Evolutionary conservation across 64 coral and sea anemone species (phyloP).

Genomic region (Actinia tenebrosa): DNA sequence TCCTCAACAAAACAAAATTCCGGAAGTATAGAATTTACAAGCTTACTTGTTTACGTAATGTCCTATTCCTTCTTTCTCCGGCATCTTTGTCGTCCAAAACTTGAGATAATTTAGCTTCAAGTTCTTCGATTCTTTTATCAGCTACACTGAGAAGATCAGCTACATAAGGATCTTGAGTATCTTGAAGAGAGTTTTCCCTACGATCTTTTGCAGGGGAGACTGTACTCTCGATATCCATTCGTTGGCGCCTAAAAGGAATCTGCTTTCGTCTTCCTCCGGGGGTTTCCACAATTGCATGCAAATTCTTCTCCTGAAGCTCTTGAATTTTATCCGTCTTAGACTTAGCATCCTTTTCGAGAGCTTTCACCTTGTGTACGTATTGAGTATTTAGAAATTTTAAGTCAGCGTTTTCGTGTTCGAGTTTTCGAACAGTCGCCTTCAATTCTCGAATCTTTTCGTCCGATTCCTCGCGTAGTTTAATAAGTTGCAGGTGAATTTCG

Average conservation of each 20-base stretch:
- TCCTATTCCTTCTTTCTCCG: slow-evolving; percentile 88
- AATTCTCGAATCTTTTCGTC: slow-evolving; percentile 81
- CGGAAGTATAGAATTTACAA: not conserved
- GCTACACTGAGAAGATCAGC: slow-evolving; percentile 94
- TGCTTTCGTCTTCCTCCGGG: slow-evolving; percentile 93
- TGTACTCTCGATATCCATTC: slow-evolving; percentile 97
- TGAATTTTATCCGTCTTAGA: slow-evolving; percentile 88
- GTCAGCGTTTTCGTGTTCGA: slow-evolving; percentile 98
- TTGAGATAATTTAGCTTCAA: slow-evolving; percentile 54
- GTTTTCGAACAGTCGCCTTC: slow-evolving; percentile 85
- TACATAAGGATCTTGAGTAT: slow-evolving; percentile 87
- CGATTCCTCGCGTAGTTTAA: slow-evolving; percentile 87
- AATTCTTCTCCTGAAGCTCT: slow-evolving; percentile 93
- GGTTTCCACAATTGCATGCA: slow-evolving; percentile 97
- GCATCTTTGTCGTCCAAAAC: slow-evolving; percentile 77
- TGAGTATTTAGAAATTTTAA: slow-evolving; percentile 98
- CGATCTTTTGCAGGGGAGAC: slow-evolving; percentile 63
- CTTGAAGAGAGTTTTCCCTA: slow-evolving; percentile 27
- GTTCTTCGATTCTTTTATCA: slow-evolving; percentile 93
- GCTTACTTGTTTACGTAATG: slow-evolving; percentile 90
- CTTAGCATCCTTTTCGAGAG: slow-evolving; percentile 89
- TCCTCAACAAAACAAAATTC: not conserved
- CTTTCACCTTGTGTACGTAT: slow-evolving; percentile 99
- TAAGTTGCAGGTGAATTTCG: slow-evolving; percentile 92
- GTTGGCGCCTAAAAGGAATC: slow-evolving; percentile 84